Base-by-base conservation (phyloP, 1,140 invertebrate species). In the Coptotermes formosanus region DNA sequence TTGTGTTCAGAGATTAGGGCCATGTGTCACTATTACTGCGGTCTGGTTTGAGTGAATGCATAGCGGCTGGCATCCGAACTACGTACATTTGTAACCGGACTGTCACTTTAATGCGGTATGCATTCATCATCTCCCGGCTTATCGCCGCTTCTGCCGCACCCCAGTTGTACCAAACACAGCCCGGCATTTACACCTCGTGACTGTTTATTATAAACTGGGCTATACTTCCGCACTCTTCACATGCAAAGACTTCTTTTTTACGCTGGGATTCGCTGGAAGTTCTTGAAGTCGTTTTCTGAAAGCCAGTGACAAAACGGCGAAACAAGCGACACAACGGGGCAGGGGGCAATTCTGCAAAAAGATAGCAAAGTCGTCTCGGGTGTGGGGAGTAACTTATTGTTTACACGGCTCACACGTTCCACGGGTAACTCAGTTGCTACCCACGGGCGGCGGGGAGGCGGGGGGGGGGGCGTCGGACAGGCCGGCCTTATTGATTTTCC, bases 401-500 rank as follows among this genome's bases (percentile, higher is more conserved):
- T 75, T 75, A 75, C 64, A 75, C 30, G 25, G 25, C 64, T 30
- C 64, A 75, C 64, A 44, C 82, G 82, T 45, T 44, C 82, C 4
- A 19, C 0, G 44, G n/a, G 82, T 45, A 82, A 82, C 43, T 52
- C 25, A 48, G 25, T 25, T 30, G 43, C 44, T 32, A 45, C n/a
- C n/a, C 6, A 11, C 14, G 48, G 44, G 45, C 55, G 83, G 64
- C n/a, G 64, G 3, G 64, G 7, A 16, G 7, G 59, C 19, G 59
- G 7, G 64, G 23, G 25, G 25, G 7, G 45, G 48, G 19, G 48
- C 3, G 23, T 30, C 83, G 21, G 45, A 52, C 43, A 84, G 21
- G 83, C 83, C 44, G 83, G 45, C 52, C 83, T 59, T 84, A 84
- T 84, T 84, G 83, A 84, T 84, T 84, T 84, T 59, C 83, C 83